These are phyloP conservation scores for Mormoops blainvillei DNA, from an alignment of 2,113 vertebrate species.

Conservation along the genomic window DNA sequence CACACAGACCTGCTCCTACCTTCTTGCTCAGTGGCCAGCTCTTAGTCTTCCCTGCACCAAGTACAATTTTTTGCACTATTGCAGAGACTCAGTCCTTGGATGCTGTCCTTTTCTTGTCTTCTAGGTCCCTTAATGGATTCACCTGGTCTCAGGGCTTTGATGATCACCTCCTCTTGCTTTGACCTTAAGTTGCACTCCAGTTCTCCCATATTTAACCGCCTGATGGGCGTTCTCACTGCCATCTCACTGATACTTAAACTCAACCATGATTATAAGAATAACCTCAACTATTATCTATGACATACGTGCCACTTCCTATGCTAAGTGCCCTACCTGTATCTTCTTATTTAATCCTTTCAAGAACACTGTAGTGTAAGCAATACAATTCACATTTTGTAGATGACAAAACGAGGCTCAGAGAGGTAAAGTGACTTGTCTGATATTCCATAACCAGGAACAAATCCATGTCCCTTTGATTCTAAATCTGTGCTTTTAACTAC, in stretches of 20 bases:
- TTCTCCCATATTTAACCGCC: neutral
- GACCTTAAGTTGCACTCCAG: neutral
- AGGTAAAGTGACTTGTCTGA: neutral
- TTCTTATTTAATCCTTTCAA: neutral
- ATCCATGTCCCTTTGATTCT: neutral
- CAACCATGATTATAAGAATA: neutral
- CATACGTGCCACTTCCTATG: neutral
- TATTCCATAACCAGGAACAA: neutral
- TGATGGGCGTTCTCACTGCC: neutral
- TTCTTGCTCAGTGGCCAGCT: neutral
- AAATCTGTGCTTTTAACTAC: neutral
- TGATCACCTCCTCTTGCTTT: neutral
- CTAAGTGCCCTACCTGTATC: neutral
- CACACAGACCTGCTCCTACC: neutral
- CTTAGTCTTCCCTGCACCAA: neutral
- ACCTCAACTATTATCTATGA: neutral
- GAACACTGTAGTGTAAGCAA: neutral
- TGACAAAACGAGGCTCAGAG: neutral
- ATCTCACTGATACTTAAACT: neutral
- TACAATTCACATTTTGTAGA: neutral
- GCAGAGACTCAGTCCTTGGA: neutral
- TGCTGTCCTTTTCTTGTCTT: neutral
- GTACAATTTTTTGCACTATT: neutral
- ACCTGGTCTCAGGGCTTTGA: neutral
- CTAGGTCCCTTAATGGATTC: neutral